Percentiles rank a stretch among this genome's conserved stretches.
Conservation (phyloP, 2,797 vertebrate genomes). For the Lacerta viridis region DNA sequence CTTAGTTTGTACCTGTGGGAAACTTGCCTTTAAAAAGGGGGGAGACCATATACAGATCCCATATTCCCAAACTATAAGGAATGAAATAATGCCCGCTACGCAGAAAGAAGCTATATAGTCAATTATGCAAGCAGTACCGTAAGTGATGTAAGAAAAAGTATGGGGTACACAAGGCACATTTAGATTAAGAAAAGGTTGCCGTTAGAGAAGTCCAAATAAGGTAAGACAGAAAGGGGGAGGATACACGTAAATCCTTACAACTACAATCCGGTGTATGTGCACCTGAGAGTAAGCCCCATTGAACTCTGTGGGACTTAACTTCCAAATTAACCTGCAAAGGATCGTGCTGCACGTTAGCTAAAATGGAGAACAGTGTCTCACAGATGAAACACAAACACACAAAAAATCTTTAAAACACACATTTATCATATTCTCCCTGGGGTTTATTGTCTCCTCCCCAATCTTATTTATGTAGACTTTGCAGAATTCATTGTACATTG, state of each 20-base stretch:
- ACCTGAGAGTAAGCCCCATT: neutral
- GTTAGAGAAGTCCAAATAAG: neutral
- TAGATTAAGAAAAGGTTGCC: neutral
- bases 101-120: neutral
- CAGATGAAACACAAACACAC: neutral
- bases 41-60: neutral
- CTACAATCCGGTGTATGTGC: neutral
- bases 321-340: neutral
- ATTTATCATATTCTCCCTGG: neutral
- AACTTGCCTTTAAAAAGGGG: neutral
- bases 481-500: neutral
- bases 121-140: neutral
- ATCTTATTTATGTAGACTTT: neutral
- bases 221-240: neutral
- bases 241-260: conserved; percentile 5
- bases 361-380: conserved; percentile 11
- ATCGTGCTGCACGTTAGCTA: neutral
- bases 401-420: neutral
- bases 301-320: neutral
- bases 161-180: neutral
- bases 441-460: neutral
- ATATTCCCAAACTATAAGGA: neutral
- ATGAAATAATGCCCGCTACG: neutral
- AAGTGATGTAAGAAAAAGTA: neutral
- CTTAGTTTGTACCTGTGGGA: neutral